A percentile compares a stretch with the other conserved stretches of the same genome.
Conservation (phyloP, 2,113 vertebrate genomes). For the Lagopus leucura region DNA sequence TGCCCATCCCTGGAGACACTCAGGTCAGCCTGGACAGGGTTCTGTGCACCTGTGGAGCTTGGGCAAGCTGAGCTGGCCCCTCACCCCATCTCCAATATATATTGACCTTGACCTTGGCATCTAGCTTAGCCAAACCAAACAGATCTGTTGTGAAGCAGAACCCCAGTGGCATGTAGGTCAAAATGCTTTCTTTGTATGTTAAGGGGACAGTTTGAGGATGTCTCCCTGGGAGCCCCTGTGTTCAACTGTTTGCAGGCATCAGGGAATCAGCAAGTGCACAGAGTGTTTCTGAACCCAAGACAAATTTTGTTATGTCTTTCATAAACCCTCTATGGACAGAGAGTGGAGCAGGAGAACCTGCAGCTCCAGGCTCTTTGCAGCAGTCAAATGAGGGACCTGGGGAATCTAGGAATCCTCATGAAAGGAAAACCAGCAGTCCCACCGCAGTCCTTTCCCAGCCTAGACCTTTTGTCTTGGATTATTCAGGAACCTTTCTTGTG, state of each 20-base stretch:
- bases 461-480: slow-evolving; percentile 43
- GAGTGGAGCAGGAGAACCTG: slow-evolving; percentile 29
- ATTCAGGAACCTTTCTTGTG: slow-evolving; percentile 42
- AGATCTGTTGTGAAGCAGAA: not conserved
- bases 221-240: not conserved
- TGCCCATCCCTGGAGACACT: no score
- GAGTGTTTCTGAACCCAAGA: not conserved
- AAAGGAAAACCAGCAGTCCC: slow-evolving; percentile 45
- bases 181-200: accelerated
- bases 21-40: no score
- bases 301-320: not conserved
- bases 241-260: not conserved
- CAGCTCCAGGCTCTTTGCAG: not conserved
- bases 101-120: not conserved
- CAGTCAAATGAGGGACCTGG: not conserved
- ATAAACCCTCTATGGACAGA: not conserved
- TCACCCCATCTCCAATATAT: not conserved
- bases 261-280: not conserved
- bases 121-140: not conserved
- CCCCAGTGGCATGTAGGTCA: not conserved
- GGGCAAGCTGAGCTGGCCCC: not conserved
- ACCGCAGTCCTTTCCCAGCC: slow-evolving; percentile 45
- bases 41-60: no score
- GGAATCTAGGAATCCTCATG: slow-evolving; percentile 15
- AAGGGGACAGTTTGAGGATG: not conserved